Conservation (phyloP, 2,797 vertebrate species). For the Channa striata region DNA sequence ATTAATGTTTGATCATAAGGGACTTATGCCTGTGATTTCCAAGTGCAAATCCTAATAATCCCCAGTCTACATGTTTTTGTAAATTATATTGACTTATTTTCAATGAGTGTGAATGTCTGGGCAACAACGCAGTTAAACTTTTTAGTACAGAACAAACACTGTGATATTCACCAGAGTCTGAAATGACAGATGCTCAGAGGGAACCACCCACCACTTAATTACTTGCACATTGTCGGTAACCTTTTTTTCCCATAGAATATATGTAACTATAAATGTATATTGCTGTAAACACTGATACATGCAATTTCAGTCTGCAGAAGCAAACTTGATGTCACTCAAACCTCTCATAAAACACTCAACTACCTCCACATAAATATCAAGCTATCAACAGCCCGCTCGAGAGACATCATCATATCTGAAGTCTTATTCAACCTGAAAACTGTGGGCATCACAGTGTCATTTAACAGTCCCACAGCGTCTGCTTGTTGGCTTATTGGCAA, state of each 20-base stretch:
- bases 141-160: conserved; percentile 56
- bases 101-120: conserved; percentile 41
- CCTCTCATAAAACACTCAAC: conserved; percentile 27
- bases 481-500: conserved; percentile 12
- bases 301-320: conserved; percentile 46
- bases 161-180: conserved; percentile 70
- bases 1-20: conserved; percentile 64
- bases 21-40: conserved; percentile 45
- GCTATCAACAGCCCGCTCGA: not conserved
- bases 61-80: conserved; percentile 42
- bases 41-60: conserved; percentile 50
- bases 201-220: conserved; percentile 80
- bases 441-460: not conserved
- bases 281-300: conserved; percentile 64
- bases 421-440: conserved; percentile 22
- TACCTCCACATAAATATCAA: conserved; percentile 6
- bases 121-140: conserved; percentile 71
- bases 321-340: conserved; percentile 25
- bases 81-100: conserved; percentile 63
- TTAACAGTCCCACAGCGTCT: conserved; percentile 3
- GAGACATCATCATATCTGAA: not conserved
- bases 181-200: conserved; percentile 74
- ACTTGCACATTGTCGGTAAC: conserved; percentile 78
- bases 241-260: conserved; percentile 69
- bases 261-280: conserved; percentile 75